A percentile compares a stretch with the other conserved stretches of the same genome.
Conservation (phyloP, 2,797 vertebrate genomes). For the Iguana delicatissima region DNA sequence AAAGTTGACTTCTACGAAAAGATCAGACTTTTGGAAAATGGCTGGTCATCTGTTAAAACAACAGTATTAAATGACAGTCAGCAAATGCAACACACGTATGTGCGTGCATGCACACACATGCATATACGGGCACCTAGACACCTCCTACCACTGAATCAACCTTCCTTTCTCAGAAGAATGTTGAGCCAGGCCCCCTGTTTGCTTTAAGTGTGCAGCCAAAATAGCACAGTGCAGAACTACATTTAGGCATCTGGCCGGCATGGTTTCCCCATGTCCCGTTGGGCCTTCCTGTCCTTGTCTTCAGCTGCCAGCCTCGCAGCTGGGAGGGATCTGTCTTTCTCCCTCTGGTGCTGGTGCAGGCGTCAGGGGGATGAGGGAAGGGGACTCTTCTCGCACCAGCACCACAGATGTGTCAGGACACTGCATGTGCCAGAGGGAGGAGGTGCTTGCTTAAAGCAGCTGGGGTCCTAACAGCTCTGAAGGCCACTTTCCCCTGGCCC, state of each 20-base stretch:
- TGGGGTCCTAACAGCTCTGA: slow-evolving; percentile 1
- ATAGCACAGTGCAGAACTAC: too few species aligned
- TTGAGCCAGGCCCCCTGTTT: too few species aligned
- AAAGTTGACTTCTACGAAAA: not conserved
- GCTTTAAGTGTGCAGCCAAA: too few species aligned
- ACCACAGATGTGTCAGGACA: slow-evolving; percentile 28
- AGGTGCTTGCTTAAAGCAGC: slow-evolving; percentile 28
- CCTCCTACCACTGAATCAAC: not conserved
- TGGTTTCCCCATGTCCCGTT: not conserved
- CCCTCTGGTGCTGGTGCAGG: slow-evolving; percentile 1
- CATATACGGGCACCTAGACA: not conserved
- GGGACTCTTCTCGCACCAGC: too few species aligned
- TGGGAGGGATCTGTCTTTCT: not conserved
- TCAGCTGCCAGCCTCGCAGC: not conserved
- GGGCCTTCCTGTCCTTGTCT: too few species aligned
- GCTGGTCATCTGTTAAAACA: not conserved
- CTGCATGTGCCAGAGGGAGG: slow-evolving; percentile 56
- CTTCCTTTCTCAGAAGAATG: not conserved
- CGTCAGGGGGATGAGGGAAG: too few species aligned
- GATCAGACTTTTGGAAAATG: not conserved
- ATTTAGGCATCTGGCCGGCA: not conserved
- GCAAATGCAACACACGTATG: too few species aligned
- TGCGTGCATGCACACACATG: too few species aligned
- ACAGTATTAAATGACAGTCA: too few species aligned
- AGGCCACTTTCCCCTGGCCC: fast-evolving